Base-by-base conservation (phyloP, 2,888 invertebrate species). In the Ganaspis brasiliensis region DNA sequence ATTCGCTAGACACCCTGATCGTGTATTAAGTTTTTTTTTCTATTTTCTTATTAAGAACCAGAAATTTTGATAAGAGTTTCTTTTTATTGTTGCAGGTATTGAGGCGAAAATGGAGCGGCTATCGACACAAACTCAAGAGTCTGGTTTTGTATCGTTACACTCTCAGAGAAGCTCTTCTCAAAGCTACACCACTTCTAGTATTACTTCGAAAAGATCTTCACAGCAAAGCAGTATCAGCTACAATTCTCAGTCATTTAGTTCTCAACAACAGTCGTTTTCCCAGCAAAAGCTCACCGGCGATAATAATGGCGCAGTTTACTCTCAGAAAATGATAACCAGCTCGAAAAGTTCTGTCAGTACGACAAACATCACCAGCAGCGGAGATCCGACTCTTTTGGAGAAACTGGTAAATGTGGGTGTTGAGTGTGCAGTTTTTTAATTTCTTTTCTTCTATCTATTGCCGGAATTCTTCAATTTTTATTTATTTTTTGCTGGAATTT, bases 81-180 rank as follows among this genome's bases (percentile, higher is more conserved):
- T 14, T 67, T 45, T 67, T 40, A n/a, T 67, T 67, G 56, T 78
- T 79, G 10, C 73, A 91, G 91, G 91, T 76, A 87, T 91, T 72
- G 91, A 91, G 67, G 90, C 88, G 12, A 91, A 91, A 84, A 90
- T 90, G 88, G 91, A 91, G 78, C 88, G 91, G 40, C 85, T 92
- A 40, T 92, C 92, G 10, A 91, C 91, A 49, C 91, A 92, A 77
- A 91, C 91, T 3, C 91, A 92, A 67, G 94, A 94, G 86, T 92
- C 93, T 82, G 95, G 95, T 83, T 94, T 95, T 87, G 93, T 93
- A 73, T 95, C 95, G 21, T 93, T 94, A 92, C 93, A 93, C 83
- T 94, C 94, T 56, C 93, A 94, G 83, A 92, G 94, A 74, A 94
- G 94, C 63, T 94, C 94, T 61, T 92, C 93, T n/a, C 93, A 93